Percentiles rank a stretch among this genome's conserved stretches.
These are phyloP conservation scores for Polyergus mexicanus DNA, from an alignment of 1,140 invertebrate species.

Conservation along the genomic window DNA sequence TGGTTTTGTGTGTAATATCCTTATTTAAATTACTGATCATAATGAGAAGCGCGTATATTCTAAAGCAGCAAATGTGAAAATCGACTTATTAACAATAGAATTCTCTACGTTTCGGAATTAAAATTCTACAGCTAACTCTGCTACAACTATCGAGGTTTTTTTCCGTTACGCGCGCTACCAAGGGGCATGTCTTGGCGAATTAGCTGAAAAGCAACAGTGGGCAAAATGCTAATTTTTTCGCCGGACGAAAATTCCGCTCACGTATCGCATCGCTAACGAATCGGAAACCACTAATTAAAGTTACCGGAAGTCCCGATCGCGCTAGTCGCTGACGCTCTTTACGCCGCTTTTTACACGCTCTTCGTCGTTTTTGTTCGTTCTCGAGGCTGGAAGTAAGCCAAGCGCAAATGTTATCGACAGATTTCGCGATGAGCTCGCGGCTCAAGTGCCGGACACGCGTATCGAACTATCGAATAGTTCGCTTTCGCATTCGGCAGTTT, in stretches of 20 bases:
- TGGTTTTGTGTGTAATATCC: not conserved
- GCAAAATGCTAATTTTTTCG: constrained; percentile 51
- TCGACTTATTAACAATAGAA: constrained; percentile 12
- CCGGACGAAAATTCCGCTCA: constrained; percentile 36
- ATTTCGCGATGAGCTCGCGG: constrained; percentile 38
- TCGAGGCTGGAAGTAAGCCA: constrained; percentile 37
- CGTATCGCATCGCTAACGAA: constrained; percentile 55
- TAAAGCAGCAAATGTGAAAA: not conserved
- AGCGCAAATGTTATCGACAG: constrained; percentile 53
- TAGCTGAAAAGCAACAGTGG: constrained; percentile 4
- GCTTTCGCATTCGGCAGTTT: constrained; percentile 5
- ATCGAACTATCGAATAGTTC: not conserved
- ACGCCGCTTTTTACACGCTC: constrained; percentile 35
- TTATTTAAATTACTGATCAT: not conserved
- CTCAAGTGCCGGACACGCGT: constrained; percentile 23
- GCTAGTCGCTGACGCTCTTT: constrained; percentile 44
- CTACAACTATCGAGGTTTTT: constrained; percentile 8
- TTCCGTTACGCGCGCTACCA: constrained; percentile 2
- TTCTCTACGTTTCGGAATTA: constrained; percentile 15
- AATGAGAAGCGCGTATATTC: too few relatives aligned
- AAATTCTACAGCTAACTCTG: not conserved
- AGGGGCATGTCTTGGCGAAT: constrained; percentile 39
- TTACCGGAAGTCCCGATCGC: constrained; percentile 42
- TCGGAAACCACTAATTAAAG: constrained; percentile 54
- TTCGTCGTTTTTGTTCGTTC: constrained; percentile 23